A percentile compares a stretch with the other conserved stretches of the same genome.
Conservation (phyloP, 1,140 invertebrate genomes). For the Bactericera cockerelli region DNA sequence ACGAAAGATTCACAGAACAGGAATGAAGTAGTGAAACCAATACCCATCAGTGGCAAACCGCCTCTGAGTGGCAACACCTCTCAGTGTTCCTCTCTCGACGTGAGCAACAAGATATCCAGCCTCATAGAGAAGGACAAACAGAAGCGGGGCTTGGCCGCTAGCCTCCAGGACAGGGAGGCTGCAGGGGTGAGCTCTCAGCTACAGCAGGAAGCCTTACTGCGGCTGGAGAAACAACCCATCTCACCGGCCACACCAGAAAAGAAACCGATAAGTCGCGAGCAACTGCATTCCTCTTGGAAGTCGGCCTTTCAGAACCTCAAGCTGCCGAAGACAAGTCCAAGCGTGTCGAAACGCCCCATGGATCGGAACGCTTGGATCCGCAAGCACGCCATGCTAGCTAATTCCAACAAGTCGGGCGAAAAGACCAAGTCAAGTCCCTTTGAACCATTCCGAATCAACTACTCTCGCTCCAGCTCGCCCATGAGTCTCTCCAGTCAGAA, state of each 20-base stretch:
- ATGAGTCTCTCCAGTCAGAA: slow-evolving; percentile 7
- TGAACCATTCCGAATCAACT: neutral
- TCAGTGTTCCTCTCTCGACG: neutral
- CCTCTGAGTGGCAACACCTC: neutral
- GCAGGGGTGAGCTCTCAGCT: neutral
- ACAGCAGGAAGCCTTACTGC: no score
- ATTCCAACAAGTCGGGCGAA: neutral
- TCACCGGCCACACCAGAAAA: neutral
- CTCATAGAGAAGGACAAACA: neutral
- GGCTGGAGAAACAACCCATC: neutral
- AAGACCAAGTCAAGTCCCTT: neutral
- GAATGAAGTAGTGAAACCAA: slow-evolving; percentile 1
- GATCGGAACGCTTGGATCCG: slow-evolving; percentile 12
- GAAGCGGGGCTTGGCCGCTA: neutral
- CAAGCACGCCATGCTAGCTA: slow-evolving; percentile 4
- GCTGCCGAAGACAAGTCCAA: slow-evolving; percentile 21
- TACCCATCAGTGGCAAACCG: neutral
- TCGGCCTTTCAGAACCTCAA: slow-evolving; percentile 24
- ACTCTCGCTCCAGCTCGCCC: slow-evolving; percentile 9
- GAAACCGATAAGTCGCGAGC: slow-evolving; percentile 16
- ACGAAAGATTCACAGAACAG: slow-evolving; percentile 2
- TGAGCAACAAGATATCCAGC: slow-evolving; percentile 8
- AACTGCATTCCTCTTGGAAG: slow-evolving; percentile 19
- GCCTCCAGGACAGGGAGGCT: neutral
- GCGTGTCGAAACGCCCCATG: slow-evolving; percentile 15